These are phyloP conservation scores for Sander vitreus DNA, from an alignment of 2,113 vertebrate species.

Conservation along the genomic window DNA sequence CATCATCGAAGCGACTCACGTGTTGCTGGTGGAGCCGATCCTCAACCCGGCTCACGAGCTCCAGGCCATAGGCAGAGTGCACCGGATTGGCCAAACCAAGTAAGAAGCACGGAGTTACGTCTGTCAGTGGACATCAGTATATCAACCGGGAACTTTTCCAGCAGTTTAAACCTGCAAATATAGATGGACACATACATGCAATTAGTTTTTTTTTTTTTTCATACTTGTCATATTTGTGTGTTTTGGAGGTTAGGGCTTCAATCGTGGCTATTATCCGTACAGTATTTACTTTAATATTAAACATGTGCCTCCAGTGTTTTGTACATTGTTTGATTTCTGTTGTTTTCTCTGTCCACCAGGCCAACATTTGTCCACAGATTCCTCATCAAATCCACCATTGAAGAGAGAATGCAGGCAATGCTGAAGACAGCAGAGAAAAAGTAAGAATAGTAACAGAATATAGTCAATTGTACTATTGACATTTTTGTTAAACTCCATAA, in stretches of 20 bases:
- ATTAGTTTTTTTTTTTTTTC: neutral
- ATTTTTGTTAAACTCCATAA: neutral
- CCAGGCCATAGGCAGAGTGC: constrained; percentile 97
- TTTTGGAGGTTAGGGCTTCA: neutral
- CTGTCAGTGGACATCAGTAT: neutral
- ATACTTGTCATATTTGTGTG: neutral
- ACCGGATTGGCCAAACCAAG: constrained; percentile 98
- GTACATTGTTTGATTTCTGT: rapidly evolving
- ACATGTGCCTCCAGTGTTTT: neutral
- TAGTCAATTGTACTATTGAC: neutral
- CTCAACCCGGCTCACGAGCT: constrained; percentile 97
- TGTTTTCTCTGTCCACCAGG: constrained; percentile 79
- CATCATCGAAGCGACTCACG: constrained; percentile 97
- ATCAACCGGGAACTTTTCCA: neutral
- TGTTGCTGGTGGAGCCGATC: constrained; percentile 96
- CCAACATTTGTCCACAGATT: constrained; percentile 98
- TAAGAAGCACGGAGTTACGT: constrained; percentile 68
- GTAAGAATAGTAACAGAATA: constrained; percentile 69
- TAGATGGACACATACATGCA: neutral
- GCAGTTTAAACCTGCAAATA: neutral
- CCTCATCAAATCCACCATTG: constrained; percentile 98
- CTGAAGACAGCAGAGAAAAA: constrained; percentile 95
- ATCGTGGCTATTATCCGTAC: neutral
- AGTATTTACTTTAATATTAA: neutral
- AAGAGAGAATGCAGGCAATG: constrained; percentile 98